These are phyloP conservation scores for Phoxinus dragarum DNA, from an alignment of 2,797 vertebrate genomes.

Conservation along the genomic window DNA sequence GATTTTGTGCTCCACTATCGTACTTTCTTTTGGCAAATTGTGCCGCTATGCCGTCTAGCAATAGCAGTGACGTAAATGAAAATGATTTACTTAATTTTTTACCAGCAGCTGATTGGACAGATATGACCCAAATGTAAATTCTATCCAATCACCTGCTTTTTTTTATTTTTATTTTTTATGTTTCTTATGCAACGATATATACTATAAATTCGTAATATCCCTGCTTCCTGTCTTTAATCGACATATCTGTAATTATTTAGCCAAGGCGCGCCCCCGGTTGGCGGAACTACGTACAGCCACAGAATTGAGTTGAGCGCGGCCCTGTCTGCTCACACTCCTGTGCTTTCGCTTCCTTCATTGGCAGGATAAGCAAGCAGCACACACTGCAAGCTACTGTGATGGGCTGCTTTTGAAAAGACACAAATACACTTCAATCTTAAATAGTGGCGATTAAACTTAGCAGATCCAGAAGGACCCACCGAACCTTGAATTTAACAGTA, in stretches of 20 bases:
- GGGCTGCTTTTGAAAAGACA: slow-evolving; percentile 41
- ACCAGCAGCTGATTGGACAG: too few species aligned
- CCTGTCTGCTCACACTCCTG: slow-evolving; percentile 1
- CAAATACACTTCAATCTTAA: slow-evolving; percentile 38
- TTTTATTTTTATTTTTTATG: too few species aligned
- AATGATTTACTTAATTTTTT: too few species aligned
- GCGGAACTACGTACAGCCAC: background rate
- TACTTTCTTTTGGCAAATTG: too few species aligned
- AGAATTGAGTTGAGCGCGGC: background rate
- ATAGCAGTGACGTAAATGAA: too few species aligned
- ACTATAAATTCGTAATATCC: background rate
- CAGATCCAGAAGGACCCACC: slow-evolving; percentile 63
- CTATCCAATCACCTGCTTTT: too few species aligned
- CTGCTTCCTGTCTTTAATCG: background rate
- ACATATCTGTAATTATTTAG: background rate
- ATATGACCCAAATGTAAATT: too few species aligned
- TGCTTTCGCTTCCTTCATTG: slow-evolving; percentile 33
- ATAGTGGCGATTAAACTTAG: slow-evolving; percentile 65
- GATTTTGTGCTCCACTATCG: too few species aligned
- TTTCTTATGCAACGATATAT: background rate
- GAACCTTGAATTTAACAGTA: slow-evolving; percentile 42
- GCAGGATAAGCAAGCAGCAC: slow-evolving; percentile 42
- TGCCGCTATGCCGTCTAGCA: too few species aligned
- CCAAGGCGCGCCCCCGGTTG: slow-evolving; percentile 16
- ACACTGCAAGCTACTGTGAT: slow-evolving; percentile 38